A percentile compares a stretch with the other conserved stretches of the same genome.
phyloP scores from a whole-genome alignment of 2,888 invertebrate species.

The Desoria tigrina region DNA sequence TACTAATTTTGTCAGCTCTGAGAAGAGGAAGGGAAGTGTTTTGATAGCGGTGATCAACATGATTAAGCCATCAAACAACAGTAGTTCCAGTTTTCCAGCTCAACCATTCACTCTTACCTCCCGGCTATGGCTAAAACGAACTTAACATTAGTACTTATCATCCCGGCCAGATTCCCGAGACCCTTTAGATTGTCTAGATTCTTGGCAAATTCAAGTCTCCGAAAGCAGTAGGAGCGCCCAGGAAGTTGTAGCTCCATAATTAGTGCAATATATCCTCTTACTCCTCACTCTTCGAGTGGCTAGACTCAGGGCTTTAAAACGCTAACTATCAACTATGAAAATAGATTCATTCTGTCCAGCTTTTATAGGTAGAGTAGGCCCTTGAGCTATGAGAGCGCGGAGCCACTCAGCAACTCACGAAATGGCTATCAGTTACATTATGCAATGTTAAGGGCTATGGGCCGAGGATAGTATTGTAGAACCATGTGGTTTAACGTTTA shows the following conservation, averaged over 20 bases:
- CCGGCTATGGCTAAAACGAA: not conserved
- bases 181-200: not conserved
- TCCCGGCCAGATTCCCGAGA: not conserved
- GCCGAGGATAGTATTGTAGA: too few species aligned
- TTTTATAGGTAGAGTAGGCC: not conserved
- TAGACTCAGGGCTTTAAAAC: constrained; percentile 7
- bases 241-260: not conserved
- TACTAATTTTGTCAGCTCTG: constrained; percentile 41
- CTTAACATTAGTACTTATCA: not conserved
- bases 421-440: too few species aligned
- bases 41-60: constrained; percentile 44
- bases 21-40: constrained; percentile 35
- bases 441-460: too few species aligned
- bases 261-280: not conserved
- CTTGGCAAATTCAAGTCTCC: not conserved
- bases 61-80: constrained; percentile 46
- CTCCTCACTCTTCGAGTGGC: too few species aligned
- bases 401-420: too few species aligned
- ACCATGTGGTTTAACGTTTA: too few species aligned
- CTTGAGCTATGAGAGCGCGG: not conserved
- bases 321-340: not conserved
- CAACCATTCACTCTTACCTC: not conserved
- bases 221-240: not conserved
- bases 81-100: not conserved
- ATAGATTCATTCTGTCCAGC: not conserved